Base-by-base conservation (phyloP, 2,888 invertebrate species). In the Actias luna region DNA sequence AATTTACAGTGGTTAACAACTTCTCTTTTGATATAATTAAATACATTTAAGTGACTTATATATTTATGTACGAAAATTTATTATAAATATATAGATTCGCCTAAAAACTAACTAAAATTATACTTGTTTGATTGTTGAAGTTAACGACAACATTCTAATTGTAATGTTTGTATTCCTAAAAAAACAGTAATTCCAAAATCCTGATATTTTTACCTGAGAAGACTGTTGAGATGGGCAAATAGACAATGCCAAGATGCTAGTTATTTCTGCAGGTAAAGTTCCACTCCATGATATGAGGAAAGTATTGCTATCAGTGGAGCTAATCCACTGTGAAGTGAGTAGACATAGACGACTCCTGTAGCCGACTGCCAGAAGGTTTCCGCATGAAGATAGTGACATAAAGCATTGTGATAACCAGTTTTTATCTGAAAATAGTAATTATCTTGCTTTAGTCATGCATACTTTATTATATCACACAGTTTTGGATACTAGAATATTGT, bases 271-370 rank as follows among this genome's bases (percentile, higher is more conserved):
- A n/a, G 85, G 82, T 60, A 93, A 71, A 52, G 90, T 88, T 18
- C 92, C 92, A 78, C 87, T 92, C 93, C 93, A 93, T 29, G 90
- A 84, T 67, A 91, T 87, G 27, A 92, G 69, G 69, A 88, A 93
- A 29, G 88, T 86, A 67, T 89, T 89, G 69, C 84, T 88, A 58
- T 89, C 87, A 14, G 84, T 82, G 7, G 87, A 82, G 70, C 85
- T 91, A 36, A 93, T 93, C 93, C 93, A 93, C 67, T 93, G 93
- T 35, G 89, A 84, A 35, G 84, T 84, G 2, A 93, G 80, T 61
- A 93, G 73, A 72, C 91, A 89, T 27, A 93, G 79, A 3, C 92
- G 87, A 67, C 78, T 86, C 62, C 75, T 85, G 67, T 84, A 85
- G 1, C 87, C 90, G 39, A 92, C 85, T 18, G 87, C 88, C 60